Percentiles rank a stretch among this genome's conserved stretches.
These are phyloP conservation scores for Lysandra bellargus DNA, from an alignment of 2,888 invertebrate genomes.

Conservation along the genomic window DNA sequence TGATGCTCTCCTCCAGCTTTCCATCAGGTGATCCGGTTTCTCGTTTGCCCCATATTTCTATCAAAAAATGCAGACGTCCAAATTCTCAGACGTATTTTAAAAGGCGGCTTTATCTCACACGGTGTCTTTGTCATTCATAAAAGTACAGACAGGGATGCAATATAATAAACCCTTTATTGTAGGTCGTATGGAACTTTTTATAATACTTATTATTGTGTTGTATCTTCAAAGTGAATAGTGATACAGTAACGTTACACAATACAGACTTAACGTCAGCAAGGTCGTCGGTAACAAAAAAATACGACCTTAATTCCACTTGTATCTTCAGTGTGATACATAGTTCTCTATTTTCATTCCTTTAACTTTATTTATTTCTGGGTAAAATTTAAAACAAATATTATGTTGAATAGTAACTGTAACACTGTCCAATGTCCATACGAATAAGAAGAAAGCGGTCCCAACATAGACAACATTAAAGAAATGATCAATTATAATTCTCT, in stretches of 20 bases:
- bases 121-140: background rate
- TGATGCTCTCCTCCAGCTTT: background rate
- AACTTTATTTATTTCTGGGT: background rate
- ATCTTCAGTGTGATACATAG: background rate
- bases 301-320: constrained; percentile 4
- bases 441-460: no score
- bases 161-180: background rate
- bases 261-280: background rate
- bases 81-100: background rate
- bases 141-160: background rate
- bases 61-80: background rate
- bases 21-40: background rate
- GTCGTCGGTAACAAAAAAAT: constrained; percentile 3
- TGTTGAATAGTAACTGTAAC: no score
- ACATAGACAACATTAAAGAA: no score
- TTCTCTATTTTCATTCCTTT: background rate
- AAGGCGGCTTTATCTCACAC: background rate
- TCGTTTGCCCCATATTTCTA: background rate
- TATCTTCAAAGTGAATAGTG: background rate
- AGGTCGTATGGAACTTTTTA: background rate
- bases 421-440: no score
- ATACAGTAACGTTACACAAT: background rate
- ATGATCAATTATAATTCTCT: no score
- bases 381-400: background rate
- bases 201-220: no score